A percentile compares a stretch with the other conserved stretches of the same genome.
Conservation (phyloP, 2,797 vertebrate species). For the Megaceryle alcyon region DNA sequence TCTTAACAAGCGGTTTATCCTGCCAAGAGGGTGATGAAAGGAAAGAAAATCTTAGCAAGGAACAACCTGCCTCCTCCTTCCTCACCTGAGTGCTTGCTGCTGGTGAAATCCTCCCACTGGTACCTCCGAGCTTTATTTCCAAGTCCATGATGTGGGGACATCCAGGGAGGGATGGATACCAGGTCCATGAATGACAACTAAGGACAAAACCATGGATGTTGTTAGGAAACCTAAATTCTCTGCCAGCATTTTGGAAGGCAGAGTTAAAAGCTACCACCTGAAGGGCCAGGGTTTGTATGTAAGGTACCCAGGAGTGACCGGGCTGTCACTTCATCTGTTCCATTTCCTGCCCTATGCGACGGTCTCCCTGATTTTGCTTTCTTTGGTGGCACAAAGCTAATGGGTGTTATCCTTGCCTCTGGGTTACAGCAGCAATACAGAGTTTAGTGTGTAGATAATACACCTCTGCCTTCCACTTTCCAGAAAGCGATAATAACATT, state of each 20-base stretch:
- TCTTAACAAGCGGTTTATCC: background rate
- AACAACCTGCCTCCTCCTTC: background rate
- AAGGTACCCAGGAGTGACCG: background rate
- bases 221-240: background rate
- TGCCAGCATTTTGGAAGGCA: background rate
- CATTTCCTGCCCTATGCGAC: background rate
- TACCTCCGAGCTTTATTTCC: background rate
- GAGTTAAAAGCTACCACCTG: background rate
- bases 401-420: background rate
- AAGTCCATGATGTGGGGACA: fast-evolving
- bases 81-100: background rate
- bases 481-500: background rate
- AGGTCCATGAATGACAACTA: background rate
- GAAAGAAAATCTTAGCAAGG: background rate
- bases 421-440: fast-evolving
- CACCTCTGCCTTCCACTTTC: background rate
- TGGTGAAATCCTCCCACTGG: background rate
- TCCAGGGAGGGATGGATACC: fast-evolving
- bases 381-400: background rate
- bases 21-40: background rate
- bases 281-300: background rate
- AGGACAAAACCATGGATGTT: background rate
- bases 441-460: background rate
- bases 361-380: background rate
- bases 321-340: background rate